phyloP scores from a whole-genome alignment of 1,140 invertebrate genomes.

The Grapholita molesta region DNA sequence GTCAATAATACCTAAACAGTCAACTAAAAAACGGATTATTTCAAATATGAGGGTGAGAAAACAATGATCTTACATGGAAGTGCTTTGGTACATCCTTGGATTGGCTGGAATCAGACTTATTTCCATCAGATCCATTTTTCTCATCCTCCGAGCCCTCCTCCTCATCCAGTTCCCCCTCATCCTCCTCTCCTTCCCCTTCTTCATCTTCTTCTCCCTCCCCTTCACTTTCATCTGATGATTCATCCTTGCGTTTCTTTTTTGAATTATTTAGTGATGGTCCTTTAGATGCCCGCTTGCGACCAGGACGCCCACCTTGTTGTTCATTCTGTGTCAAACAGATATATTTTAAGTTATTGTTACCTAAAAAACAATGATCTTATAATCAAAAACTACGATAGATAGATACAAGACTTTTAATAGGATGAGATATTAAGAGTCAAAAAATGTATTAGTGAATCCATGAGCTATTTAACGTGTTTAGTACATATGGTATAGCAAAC shows the following conservation, averaged over 20 bases:
- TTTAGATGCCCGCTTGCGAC: constrained; percentile 52
- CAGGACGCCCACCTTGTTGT: constrained; percentile 43
- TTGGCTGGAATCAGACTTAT: constrained; percentile 76
- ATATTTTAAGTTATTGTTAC: neutral
- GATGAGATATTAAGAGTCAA: too few relatives aligned
- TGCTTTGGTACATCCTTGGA: constrained; percentile 78
- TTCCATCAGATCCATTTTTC: constrained; percentile 76
- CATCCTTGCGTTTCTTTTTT: constrained; percentile 69
- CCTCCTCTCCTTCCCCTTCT: constrained; percentile 69
- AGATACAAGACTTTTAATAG: too few relatives aligned
- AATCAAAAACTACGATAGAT: too few relatives aligned
- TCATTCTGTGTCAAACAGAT: constrained; percentile 40
- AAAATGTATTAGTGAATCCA: too few relatives aligned
- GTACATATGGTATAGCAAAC: neutral
- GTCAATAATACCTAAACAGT: neutral
- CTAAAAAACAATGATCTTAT: neutral
- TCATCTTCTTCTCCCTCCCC: constrained; percentile 55
- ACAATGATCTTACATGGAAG: constrained; percentile 65
- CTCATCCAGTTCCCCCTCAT: constrained; percentile 66
- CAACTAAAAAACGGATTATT: constrained; percentile 16
- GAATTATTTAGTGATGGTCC: constrained; percentile 53
- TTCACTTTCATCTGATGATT: constrained; percentile 65
- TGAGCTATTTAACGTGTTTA: neutral
- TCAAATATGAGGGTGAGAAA: neutral
- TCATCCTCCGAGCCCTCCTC: constrained; percentile 77